phyloP scores from a whole-genome alignment of 1,140 invertebrate species.

The Zaprionus camerounensis region DNA sequence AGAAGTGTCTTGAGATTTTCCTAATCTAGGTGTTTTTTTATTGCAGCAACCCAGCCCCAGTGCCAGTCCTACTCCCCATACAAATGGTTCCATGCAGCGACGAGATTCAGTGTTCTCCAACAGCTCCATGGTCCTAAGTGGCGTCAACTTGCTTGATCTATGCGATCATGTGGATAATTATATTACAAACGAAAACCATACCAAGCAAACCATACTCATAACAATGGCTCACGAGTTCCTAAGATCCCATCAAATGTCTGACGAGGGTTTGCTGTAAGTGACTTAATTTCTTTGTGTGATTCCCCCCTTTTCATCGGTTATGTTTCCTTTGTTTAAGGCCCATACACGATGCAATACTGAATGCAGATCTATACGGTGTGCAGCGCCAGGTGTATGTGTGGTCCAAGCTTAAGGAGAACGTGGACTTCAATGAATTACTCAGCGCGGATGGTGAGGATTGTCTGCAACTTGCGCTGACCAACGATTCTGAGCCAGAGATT shows the following conservation, averaged over 20 bases:
- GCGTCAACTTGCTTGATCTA: neutral
- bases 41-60: neutral
- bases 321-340: slow-evolving; percentile 45
- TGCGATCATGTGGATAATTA: slow-evolving; percentile 11
- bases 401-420: slow-evolving; percentile 25
- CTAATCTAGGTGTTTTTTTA: neutral
- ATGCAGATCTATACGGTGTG: slow-evolving; percentile 34
- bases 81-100: neutral
- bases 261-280: slow-evolving; percentile 59
- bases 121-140: slow-evolving; percentile 9
- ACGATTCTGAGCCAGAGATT: slow-evolving; percentile 55
- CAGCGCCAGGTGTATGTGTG: slow-evolving; percentile 61
- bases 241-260: slow-evolving; percentile 16
- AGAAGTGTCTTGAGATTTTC: no score
- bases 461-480: slow-evolving; percentile 62
- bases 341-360: slow-evolving; percentile 68
- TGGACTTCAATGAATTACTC: slow-evolving; percentile 61
- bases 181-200: slow-evolving; percentile 43
- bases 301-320: neutral
- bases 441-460: slow-evolving; percentile 71
- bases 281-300: neutral
- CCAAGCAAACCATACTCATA: neutral
- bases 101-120: slow-evolving; percentile 38
- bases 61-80: neutral
- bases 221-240: slow-evolving; percentile 50